Base-by-base conservation (phyloP, 2,888 invertebrate genomes). In the Lasiommata megera region DNA sequence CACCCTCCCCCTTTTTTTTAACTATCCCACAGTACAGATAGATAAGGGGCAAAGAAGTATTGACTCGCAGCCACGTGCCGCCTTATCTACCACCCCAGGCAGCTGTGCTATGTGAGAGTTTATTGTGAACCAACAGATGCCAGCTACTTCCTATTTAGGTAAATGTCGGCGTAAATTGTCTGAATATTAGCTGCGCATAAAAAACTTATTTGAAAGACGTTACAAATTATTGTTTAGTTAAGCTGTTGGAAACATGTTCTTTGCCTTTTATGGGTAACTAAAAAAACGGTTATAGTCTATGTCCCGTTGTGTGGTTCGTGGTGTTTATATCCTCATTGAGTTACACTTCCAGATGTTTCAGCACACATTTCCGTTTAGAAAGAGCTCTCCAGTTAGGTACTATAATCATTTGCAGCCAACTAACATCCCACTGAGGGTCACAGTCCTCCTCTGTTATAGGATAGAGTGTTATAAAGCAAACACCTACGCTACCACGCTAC, bases 61-160 rank as follows among this genome's bases (percentile, higher is more conserved):
- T 66, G 62, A 64, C 65, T 64, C 54, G 54, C 56, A 57, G 64
- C 64, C 65, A 66, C 64, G 65, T 66, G 74, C 61, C 51, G 17
- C 58, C 61, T 74, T 76, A 77, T 77, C 74, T 65, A 57, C 54
- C 58, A 60, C 66, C 65, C 69, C 66, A 48, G 62, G 67, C 67
- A 69, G 67, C 69, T 71, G 72, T 64, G 63, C 60, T 67, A 71
- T 71, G 69, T 72, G 64, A 66, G 67, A 56, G 66, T 62, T 66
- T 64, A 67, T 71, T 72, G 69, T 73, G 59, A 58, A 56, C 36
- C 47, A 65, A 67, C 73, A 72, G 68, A 72, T 74, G 72, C 64
- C 64, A 55, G 56, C 60, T 62, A 71, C 70, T 75, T 76, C 77
- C 76, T 73, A 73, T 63, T 68, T 70, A 57, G 56, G 61, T 61